phyloP scores from a whole-genome alignment of 2,797 vertebrate genomes.

The Botia kubotai region DNA sequence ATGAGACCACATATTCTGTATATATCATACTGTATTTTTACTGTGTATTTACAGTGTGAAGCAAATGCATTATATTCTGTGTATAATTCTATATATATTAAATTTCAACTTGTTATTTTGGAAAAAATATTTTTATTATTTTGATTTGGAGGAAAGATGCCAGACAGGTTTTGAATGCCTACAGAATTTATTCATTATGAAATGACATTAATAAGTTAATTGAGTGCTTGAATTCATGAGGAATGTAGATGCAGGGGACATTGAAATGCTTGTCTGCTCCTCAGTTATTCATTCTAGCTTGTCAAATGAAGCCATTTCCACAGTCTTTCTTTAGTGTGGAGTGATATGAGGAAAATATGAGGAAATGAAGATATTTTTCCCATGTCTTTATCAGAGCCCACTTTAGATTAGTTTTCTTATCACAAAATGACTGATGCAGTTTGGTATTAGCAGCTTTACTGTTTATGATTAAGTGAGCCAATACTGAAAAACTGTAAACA shows the following conservation, averaged over 20 bases:
- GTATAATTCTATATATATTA: too few relatives aligned
- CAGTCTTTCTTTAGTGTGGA: background rate
- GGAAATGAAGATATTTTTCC: background rate
- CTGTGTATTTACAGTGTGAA: too few relatives aligned
- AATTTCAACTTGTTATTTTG: background rate
- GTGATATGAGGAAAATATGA: background rate
- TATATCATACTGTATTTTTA: too few relatives aligned
- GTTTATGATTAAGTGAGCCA: conserved; percentile 31
- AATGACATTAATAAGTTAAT: conserved; percentile 60
- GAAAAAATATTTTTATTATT: background rate
- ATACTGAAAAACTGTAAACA: background rate
- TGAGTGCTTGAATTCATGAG: conserved; percentile 50
- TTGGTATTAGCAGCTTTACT: conserved; percentile 43
- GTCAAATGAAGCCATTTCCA: background rate
- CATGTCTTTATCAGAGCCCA: background rate
- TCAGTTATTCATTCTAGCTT: conserved; percentile 8
- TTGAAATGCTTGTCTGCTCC: conserved; percentile 31
- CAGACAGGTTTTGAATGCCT: conserved; percentile 17
- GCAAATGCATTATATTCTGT: too few relatives aligned
- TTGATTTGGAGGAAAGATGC: background rate
- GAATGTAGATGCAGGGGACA: conserved; percentile 55
- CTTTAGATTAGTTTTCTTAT: conserved; percentile 1
- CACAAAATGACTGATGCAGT: conserved; percentile 2
- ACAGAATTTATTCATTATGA: conserved; percentile 45
- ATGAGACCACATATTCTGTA: too few relatives aligned